A percentile compares a stretch with the other conserved stretches of the same genome.
Conservation (phyloP, 2,888 invertebrate genomes). For the Megalurothrips usitatus region DNA sequence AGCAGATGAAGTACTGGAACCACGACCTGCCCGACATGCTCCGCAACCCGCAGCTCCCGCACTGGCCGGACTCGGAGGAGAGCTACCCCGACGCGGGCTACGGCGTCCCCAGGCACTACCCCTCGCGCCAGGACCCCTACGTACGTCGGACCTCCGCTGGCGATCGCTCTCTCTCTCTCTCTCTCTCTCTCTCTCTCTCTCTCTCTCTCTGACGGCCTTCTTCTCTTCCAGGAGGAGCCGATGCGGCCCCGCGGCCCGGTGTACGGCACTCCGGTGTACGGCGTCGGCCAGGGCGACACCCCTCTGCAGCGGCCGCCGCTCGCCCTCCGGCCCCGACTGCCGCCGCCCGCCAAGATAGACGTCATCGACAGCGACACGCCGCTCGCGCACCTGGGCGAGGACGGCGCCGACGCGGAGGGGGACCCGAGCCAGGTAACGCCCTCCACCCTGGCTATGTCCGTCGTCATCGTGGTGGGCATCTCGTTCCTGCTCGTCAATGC, state of each 20-base stretch:
- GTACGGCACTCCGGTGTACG: conserved; percentile 28
- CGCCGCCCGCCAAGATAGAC: neutral
- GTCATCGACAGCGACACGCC: neutral
- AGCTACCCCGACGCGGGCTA: conserved; percentile 38
- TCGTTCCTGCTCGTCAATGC: conserved; percentile 70
- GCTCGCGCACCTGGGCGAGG: conserved; percentile 29
- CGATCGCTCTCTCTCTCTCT: no score
- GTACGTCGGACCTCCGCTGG: neutral
- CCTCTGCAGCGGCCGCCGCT: no score
- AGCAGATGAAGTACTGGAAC: conserved; percentile 80
- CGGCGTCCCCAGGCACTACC: conserved; percentile 34
- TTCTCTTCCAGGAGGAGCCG: neutral
- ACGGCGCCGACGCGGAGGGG: conserved; percentile 29
- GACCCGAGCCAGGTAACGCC: conserved; percentile 36
- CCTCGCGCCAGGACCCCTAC: conserved; percentile 37
- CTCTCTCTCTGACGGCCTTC: no score
- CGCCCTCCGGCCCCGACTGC: no score
- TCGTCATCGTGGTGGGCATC: conserved; percentile 54
- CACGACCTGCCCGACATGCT: conserved; percentile 65
- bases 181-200: no score
- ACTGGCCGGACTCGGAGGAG: conserved; percentile 41
- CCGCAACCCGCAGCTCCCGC: conserved; percentile 36
- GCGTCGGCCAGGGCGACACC: conserved; percentile 5
- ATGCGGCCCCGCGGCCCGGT: neutral
- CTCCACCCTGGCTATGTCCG: conserved; percentile 46